Conservation (phyloP, 2,888 invertebrate species). For the Argyresthia albistria region DNA sequence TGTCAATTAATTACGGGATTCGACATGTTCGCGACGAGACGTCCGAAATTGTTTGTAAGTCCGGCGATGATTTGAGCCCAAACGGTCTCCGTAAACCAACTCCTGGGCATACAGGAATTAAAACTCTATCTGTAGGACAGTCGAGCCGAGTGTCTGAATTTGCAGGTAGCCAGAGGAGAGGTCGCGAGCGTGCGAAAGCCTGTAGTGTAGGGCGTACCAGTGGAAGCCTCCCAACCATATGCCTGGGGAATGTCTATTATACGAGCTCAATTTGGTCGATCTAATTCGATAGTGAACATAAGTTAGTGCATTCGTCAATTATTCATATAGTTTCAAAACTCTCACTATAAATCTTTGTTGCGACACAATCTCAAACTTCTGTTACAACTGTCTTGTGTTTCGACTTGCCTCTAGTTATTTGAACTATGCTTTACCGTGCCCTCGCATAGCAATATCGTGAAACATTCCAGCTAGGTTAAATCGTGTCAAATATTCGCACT, state of each 20-base stretch:
- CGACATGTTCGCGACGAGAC: constrained; percentile 13
- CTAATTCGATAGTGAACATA: constrained; percentile 53
- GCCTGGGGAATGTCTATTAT: constrained; percentile 46
- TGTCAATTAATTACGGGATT: constrained; percentile 54
- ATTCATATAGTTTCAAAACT: constrained; percentile 13
- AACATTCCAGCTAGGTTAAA: constrained; percentile 21
- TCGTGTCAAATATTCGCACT: constrained; percentile 5
- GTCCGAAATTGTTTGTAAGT: too few relatives aligned
- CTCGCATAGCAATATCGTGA: constrained; percentile 1
- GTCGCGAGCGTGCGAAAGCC: not conserved
- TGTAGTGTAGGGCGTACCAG: not conserved
- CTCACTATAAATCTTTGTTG: not conserved
- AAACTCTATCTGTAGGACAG: too few relatives aligned
- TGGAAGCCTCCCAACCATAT: not conserved
- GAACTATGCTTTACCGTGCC: constrained; percentile 22
- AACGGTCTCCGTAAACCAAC: too few relatives aligned
- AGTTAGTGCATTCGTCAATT: constrained; percentile 65
- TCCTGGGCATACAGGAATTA: too few relatives aligned
- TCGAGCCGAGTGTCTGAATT: too few relatives aligned
- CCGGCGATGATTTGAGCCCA: too few relatives aligned
- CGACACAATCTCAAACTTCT: constrained; percentile 4
- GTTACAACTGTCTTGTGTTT: constrained; percentile 18
- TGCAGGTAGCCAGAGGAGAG: too few relatives aligned
- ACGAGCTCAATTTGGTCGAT: constrained; percentile 65
- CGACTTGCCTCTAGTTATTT: constrained; percentile 20